A percentile compares a stretch with the other conserved stretches of the same genome.
These are phyloP conservation scores for Pteronura brasiliensis DNA, from an alignment of 2,113 vertebrate genomes.

Conservation along the genomic window DNA sequence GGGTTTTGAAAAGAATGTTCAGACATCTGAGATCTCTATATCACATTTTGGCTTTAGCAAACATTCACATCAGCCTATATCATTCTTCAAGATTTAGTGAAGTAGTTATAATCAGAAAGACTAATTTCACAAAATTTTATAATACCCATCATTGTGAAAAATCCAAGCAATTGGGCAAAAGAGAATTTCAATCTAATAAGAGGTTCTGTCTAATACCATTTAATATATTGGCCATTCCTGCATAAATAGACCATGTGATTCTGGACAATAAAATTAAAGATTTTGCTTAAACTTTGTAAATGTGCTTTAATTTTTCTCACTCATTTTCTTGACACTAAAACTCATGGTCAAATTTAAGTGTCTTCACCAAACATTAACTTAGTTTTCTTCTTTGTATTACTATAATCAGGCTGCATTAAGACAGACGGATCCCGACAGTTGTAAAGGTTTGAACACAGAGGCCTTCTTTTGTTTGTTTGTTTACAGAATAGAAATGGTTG, in stretches of 20 bases:
- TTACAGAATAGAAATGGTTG: neutral
- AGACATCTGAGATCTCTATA: neutral
- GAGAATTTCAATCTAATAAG: neutral
- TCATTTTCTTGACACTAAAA: neutral
- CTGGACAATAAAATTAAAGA: neutral
- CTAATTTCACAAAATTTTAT: neutral
- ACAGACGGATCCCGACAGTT: neutral
- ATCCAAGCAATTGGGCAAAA: neutral
- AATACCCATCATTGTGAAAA: neutral
- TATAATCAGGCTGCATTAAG: neutral
- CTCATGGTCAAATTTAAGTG: neutral
- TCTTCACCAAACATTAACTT: neutral
- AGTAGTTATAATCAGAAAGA: neutral
- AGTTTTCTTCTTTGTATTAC: neutral
- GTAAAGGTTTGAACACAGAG: neutral
- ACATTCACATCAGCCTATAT: neutral
- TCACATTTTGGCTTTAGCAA: neutral
- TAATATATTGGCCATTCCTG: neutral
- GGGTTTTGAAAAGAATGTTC: constrained; percentile 18
- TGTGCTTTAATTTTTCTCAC: neutral
- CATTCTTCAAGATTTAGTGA: neutral
- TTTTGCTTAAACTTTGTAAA: neutral
- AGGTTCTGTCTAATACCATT: neutral
- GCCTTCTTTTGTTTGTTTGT: neutral
- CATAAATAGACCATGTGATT: neutral